phyloP scores from a whole-genome alignment of 92 coral and sea anemone genomes.

The Actinernus sp. region DNA sequence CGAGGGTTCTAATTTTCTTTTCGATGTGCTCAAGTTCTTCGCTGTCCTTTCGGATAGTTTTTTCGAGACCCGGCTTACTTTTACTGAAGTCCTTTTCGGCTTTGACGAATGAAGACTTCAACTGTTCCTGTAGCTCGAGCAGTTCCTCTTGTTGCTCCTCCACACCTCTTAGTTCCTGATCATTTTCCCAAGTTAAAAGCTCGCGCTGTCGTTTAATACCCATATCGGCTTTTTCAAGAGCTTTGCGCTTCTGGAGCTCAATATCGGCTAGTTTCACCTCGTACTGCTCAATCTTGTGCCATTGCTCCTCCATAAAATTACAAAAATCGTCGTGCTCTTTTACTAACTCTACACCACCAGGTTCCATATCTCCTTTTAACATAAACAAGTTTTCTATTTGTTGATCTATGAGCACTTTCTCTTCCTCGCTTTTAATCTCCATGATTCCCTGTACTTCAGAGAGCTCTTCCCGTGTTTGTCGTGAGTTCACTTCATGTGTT shows the following conservation, averaged over 20 bases:
- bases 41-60: constrained; percentile 44
- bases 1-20: constrained; percentile 49
- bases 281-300: constrained; percentile 85
- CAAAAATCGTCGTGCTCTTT: constrained; percentile 62
- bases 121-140: constrained; percentile 54
- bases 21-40: constrained; percentile 75
- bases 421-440: constrained; percentile 56
- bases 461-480: constrained; percentile 68
- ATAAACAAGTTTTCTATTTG: constrained; percentile 72
- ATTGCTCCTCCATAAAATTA: constrained; percentile 73
- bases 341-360: constrained; percentile 11
- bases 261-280: constrained; percentile 89
- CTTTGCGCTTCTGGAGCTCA: constrained; percentile 76
- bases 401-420: constrained; percentile 52
- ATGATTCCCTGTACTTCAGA: constrained; percentile 58
- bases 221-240: constrained; percentile 63
- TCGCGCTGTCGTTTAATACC: constrained; percentile 62
- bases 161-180: constrained; percentile 68
- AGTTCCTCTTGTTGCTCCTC: constrained; percentile 69
- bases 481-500: constrained; percentile 65
- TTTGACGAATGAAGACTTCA: constrained; percentile 30
- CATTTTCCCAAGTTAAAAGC: constrained; percentile 66
- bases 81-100: constrained; percentile 52
- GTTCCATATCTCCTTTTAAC: constrained; percentile 22
- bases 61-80: constrained; percentile 61